Evolutionary conservation across 92 coral and sea anemone genomes (phyloP), one percentile per base, ranked within the genome.

Genomic region (Porites cylindrica): DNA sequence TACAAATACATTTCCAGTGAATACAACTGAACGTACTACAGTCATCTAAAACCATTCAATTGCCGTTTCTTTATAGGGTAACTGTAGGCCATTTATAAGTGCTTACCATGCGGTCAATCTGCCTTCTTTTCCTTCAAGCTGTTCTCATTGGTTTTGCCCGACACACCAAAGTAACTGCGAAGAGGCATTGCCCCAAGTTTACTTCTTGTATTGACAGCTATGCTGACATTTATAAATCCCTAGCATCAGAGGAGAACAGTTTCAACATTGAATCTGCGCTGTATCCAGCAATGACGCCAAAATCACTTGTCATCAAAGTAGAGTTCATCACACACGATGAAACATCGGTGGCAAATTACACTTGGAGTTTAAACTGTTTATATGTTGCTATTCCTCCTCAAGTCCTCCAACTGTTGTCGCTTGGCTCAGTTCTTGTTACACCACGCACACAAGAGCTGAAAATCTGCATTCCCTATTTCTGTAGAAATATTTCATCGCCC

Each of bases 251-350:
- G 9, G 60, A n/a, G 2, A 72, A 47, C 60, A 72, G 77, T 72
- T 72, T 72, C n/a, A 72, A 50, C 32, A 72, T 72, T n/a, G 77
- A 72, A 72, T 72, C 77, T 8, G 77, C 77, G 16, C 24, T 72
- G 16, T 72, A 72, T 38, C 77, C 77, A 7, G 60, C 77, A 17
- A 51, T 10, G 10, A 8, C 2, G 60, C 77, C 77, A 1, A 47
- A 58, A 10, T 72, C 77, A 51, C 58, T 72, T 72, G 58, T 16
- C 7, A 59, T 72, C 20, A 43, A 43, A n/a, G 77, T 72, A 12
- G 9, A 50, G 2, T 1, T 72, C 13, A 47, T 8, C 21, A 29
- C 3, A 19, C 43, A 13, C 26, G 19, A 72, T 51, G 77, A 54
- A 50, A 19, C 60, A 2, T n/a, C 51, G 1, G 19, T 16, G 51